phyloP scores from a whole-genome alignment of 2,113 vertebrate species.

The Ochotona curzoniae region DNA sequence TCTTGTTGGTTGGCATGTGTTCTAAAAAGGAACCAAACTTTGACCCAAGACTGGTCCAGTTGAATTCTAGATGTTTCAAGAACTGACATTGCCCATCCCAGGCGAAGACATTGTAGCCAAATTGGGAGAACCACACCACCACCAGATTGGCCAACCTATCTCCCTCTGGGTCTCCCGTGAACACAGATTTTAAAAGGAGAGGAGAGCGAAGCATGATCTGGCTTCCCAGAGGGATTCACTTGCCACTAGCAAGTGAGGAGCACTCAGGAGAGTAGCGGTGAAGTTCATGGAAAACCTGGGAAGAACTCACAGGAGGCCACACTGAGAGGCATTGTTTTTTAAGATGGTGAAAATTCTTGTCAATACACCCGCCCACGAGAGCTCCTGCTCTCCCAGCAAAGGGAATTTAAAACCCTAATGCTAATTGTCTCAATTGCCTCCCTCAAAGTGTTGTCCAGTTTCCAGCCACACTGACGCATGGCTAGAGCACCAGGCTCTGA shows the following conservation, averaged over 20 bases:
- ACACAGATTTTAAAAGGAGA: neutral
- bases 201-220: neutral
- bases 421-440: neutral
- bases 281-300: neutral
- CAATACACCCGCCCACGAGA: neutral
- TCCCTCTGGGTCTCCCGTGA: neutral
- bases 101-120: neutral
- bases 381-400: neutral
- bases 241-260: neutral
- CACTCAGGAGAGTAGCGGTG: neutral
- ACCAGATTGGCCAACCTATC: neutral
- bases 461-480: neutral
- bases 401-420: neutral
- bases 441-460: slow-evolving; percentile 24
- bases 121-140: neutral
- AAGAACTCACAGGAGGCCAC: neutral
- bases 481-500: neutral
- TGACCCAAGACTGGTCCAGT: neutral
- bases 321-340: neutral
- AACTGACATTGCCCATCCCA: neutral
- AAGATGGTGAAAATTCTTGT: neutral
- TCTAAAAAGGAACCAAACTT: slow-evolving; percentile 25
- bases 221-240: neutral
- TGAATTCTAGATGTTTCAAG: slow-evolving; percentile 24
- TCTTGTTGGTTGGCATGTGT: neutral